Conservation (phyloP, 23 tunicate genomes). For the Trididemnum miniatum region DNA sequence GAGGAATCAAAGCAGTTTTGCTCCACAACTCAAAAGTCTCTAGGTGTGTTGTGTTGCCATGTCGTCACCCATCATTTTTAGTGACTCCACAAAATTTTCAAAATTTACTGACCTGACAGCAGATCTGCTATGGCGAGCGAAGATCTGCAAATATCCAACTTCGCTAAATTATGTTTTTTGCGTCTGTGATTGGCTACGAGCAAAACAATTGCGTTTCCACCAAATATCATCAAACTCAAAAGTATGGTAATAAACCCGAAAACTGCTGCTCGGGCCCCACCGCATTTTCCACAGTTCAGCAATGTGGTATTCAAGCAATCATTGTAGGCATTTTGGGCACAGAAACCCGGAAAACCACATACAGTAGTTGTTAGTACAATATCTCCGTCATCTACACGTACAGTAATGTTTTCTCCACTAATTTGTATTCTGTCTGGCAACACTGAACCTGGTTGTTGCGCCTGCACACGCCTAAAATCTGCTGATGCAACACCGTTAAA, state of each 20-base stretch:
- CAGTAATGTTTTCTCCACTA: not conserved
- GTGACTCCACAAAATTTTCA: no score
- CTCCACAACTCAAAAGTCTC: no score
- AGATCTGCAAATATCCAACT: conserved; percentile 18
- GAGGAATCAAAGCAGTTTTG: no score
- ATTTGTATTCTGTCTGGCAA: not conserved
- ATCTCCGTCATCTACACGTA: not conserved
- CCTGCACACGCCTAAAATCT: no score
- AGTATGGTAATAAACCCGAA: not conserved
- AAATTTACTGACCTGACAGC: conserved; percentile 6
- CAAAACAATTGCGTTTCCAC: conserved; percentile 16
- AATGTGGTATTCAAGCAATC: not conserved
- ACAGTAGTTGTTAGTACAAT: not conserved
- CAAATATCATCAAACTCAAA: not conserved
- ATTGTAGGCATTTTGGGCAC: not conserved
- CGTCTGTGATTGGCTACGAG: not conserved
- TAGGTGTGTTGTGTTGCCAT: no score
- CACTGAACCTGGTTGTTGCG: not conserved
- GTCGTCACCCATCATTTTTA: no score
- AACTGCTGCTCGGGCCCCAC: not conserved
- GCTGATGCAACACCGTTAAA: no score
- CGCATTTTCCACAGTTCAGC: conserved; percentile 3
- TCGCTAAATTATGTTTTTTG: not conserved
- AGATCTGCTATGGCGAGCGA: conserved; percentile 23
- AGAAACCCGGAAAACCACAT: conserved; percentile 6